phyloP scores from a whole-genome alignment of 1,140 invertebrate species.

The Drosophila prosaltans region DNA sequence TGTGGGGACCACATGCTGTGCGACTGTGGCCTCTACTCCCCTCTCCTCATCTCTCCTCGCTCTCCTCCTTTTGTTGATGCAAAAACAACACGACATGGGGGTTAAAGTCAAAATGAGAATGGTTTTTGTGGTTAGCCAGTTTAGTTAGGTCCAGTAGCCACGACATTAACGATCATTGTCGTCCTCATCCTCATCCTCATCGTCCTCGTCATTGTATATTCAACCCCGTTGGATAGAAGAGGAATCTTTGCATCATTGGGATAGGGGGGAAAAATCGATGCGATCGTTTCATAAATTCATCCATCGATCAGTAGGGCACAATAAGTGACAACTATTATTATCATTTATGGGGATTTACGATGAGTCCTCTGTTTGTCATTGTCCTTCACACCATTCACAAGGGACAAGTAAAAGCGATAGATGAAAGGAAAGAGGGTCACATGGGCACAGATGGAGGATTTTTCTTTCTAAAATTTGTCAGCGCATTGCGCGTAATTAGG shows the following conservation, averaged over 20 bases:
- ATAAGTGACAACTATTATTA: conserved; percentile 75
- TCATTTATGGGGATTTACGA: conserved; percentile 73
- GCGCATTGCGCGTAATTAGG: conserved; percentile 69
- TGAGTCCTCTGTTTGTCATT: conserved; percentile 35
- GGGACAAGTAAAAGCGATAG: conserved; percentile 13
- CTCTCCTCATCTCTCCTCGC: conserved; percentile 7
- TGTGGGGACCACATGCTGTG: conserved; percentile 68
- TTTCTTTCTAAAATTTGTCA: conserved; percentile 59
- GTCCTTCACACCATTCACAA: conserved; percentile 21
- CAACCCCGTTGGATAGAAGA: background rate
- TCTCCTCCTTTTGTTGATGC: conserved; percentile 41
- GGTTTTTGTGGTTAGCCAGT: conserved; percentile 67
- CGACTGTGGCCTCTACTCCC: no score
- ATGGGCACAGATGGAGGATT: background rate
- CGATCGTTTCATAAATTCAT: conserved; percentile 38
- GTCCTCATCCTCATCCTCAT: background rate
- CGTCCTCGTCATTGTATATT: background rate
- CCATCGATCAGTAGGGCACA: conserved; percentile 42
- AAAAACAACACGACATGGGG: conserved; percentile 35
- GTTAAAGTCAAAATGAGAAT: conserved; percentile 33
- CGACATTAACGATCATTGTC: conserved; percentile 2
- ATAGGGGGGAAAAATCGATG: conserved; percentile 15
- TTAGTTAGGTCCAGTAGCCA: background rate
- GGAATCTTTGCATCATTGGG: no score
- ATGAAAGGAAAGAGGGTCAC: background rate